A percentile compares a stretch with the other conserved stretches of the same genome.
These are phyloP conservation scores for Psylliodes chrysocephalus DNA, from an alignment of 2,888 invertebrate species.

Conservation along the genomic window DNA sequence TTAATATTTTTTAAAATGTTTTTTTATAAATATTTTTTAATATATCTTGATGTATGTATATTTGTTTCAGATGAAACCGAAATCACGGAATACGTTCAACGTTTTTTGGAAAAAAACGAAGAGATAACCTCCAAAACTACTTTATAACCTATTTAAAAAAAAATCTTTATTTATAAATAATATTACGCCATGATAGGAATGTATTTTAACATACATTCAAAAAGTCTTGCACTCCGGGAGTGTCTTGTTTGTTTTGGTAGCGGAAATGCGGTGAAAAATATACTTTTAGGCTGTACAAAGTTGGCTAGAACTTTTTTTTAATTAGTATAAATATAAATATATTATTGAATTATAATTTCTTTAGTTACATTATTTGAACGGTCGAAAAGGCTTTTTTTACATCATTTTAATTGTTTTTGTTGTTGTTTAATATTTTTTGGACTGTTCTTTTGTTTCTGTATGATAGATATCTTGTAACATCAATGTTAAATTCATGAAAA, in stretches of 20 bases:
- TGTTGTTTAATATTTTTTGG: neutral
- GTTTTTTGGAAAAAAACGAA: constrained; percentile 68
- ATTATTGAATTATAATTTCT: neutral
- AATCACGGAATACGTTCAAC: constrained; percentile 70
- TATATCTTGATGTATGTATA: too few relatives aligned
- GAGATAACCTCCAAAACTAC: constrained; percentile 63
- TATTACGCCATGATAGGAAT: neutral
- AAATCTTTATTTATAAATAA: neutral
- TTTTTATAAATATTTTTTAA: too few relatives aligned
- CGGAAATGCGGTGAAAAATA: neutral
- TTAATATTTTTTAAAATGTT: too few relatives aligned
- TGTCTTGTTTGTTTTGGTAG: neutral
- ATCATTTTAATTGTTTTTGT: neutral
- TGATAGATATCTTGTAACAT: too few relatives aligned
- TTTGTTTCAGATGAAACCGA: constrained; percentile 71
- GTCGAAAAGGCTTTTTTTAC: neutral
- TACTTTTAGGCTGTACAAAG: neutral
- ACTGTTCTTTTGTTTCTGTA: neutral
- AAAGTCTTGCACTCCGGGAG: constrained; percentile 10
- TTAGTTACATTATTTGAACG: neutral
- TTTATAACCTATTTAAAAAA: constrained; percentile 38
- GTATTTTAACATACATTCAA: neutral
- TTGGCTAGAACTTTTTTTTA: neutral
- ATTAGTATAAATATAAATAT: neutral
- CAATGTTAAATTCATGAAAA: too few relatives aligned